Base-by-base conservation (phyloP, 2,888 invertebrate species). In the Celastrina argiolus region DNA sequence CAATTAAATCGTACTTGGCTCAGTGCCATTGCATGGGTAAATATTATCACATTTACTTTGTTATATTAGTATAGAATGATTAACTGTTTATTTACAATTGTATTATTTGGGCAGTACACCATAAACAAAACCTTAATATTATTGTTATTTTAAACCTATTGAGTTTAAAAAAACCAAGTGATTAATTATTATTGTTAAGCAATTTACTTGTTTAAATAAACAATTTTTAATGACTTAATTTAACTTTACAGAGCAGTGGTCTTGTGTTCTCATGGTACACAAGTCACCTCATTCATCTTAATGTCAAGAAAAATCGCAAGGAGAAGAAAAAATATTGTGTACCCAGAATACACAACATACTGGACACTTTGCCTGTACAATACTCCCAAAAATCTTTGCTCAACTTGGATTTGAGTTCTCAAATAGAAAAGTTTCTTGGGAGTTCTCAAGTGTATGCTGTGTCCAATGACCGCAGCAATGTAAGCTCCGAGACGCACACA, bases 201-300 rank as follows among this genome's bases (percentile, higher is more conserved):
- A 28, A 28, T 28, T 28, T 28, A 28, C 28, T 28, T 28, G 7
- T 2, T 31, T n/a, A n/a, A n/a, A n/a, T n/a, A n/a, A n/a, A n/a
- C 12, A 6, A 16, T 12, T 34, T 14, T 18, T 45, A n/a, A 8
- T 39, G 14, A 22, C 63, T 68, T 63, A 68, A 58, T 58, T 68
- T 65, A 67, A 70, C n/a, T 61, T 82, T 85, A 69, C 84, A 94
- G 94, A 93, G 94, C 72, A 91, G 94, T 73, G 92, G 92, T 18
- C 77, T 94, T 59, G 92, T 94, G 16, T 77, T 93, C 68, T 94
- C 94, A 56, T 94, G 93, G 93, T 92, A 93, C 68, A 88, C 94
- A 22, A 93, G 92, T 74, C 94, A 94, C 73, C 81, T 93, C 1
- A 79, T 93, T 59, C 85, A 88, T 72, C 74, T 88, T 56, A 89